Percentiles rank a stretch among this genome's conserved stretches.
These are phyloP conservation scores for Karalla daura DNA, from an alignment of 2,797 vertebrate species.

Conservation along the genomic window DNA sequence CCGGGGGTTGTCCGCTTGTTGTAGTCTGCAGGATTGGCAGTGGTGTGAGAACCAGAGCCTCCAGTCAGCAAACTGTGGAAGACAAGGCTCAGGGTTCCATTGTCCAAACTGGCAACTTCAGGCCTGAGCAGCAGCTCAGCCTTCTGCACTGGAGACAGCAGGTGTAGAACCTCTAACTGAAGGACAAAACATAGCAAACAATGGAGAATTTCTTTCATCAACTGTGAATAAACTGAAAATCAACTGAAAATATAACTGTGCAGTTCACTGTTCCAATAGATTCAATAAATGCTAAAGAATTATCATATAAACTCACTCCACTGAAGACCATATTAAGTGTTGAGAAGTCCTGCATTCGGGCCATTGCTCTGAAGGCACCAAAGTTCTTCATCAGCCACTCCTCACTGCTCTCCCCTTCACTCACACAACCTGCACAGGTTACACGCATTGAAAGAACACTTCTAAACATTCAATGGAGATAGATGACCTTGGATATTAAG, in stretches of 20 bases:
- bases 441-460: neutral
- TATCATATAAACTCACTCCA: conserved; percentile 71
- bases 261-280: neutral
- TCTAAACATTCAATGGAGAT: neutral
- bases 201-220: too few relatives aligned
- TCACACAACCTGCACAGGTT: conserved; percentile 74
- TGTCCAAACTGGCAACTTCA: conserved; percentile 64
- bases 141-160: conserved; percentile 80
- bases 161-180: conserved; percentile 80
- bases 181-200: neutral
- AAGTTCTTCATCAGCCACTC: conserved; percentile 85
- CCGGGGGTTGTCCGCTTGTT: conserved; percentile 22
- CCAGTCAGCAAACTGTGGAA: conserved; percentile 74
- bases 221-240: neutral
- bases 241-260: neutral
- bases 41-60: conserved; percentile 1
- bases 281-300: neutral
- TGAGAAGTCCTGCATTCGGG: conserved; percentile 76
- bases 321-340: conserved; percentile 80
- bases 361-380: conserved; percentile 79
- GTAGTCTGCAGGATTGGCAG: neutral
- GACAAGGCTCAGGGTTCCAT: conserved; percentile 71
- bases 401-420: conserved; percentile 58
- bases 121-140: conserved; percentile 80
- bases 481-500: neutral